Evolutionary conservation across 2,797 vertebrate species (phyloP).

Genomic region (Enteromius thamalakanensis): DNA sequence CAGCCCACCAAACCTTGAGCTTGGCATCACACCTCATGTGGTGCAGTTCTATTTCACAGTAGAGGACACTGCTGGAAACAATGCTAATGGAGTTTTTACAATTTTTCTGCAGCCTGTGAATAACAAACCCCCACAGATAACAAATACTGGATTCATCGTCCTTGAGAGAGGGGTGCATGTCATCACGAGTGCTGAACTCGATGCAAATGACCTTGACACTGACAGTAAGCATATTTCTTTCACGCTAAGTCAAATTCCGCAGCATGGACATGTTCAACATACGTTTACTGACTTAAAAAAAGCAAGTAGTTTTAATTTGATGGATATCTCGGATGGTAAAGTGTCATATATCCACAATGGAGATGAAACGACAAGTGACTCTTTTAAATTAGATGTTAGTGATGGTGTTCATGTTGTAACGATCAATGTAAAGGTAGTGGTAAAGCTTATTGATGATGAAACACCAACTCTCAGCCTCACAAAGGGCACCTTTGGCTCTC

Average conservation of each 20-base stretch:
- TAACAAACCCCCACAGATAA: slow-evolving; percentile 94
- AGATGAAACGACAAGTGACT: slow-evolving; percentile 81
- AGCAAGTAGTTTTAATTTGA: slow-evolving; percentile 80
- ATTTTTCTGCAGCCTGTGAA: slow-evolving; percentile 90
- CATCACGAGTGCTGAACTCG: slow-evolving; percentile 81
- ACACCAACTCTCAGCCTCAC: slow-evolving; percentile 78
- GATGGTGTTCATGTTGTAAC: slow-evolving; percentile 89
- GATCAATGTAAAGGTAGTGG: slow-evolving; percentile 83
- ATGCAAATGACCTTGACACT: slow-evolving; percentile 86
- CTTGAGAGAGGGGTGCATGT: slow-evolving; percentile 82
- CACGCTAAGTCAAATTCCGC: slow-evolving; percentile 83
- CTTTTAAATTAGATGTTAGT: slow-evolving; percentile 87
- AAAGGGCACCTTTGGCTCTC: slow-evolving; percentile 85
- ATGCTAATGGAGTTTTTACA: slow-evolving; percentile 83
- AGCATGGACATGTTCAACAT: slow-evolving; percentile 82
- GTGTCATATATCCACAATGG: slow-evolving; percentile 87
- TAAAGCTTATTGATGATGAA: slow-evolving; percentile 86
- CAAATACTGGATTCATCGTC: slow-evolving; percentile 89
- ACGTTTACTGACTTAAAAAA: slow-evolving; percentile 76
- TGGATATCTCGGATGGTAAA: slow-evolving; percentile 83
- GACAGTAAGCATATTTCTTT: slow-evolving; percentile 82
- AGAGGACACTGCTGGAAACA: slow-evolving; percentile 88
- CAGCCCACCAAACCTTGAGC: slow-evolving; percentile 84
- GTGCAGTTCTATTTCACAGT: slow-evolving; percentile 90
- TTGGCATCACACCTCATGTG: slow-evolving; percentile 89